Conservation (phyloP, 1,140 invertebrate species). For the Hycleus phaleratus region DNA sequence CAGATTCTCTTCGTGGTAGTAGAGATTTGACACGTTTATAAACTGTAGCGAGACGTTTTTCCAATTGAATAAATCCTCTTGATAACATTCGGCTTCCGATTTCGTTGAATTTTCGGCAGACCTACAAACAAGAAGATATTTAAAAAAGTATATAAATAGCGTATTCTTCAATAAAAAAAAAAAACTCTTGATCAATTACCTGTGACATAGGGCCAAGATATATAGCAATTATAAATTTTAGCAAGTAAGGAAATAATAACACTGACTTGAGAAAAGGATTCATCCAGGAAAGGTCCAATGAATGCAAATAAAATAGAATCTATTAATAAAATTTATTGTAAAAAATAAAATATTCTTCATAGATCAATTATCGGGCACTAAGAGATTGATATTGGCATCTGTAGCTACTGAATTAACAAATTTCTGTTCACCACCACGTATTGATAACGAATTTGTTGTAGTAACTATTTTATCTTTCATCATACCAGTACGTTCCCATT, state of each 20-base stretch:
- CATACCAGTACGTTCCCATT: slow-evolving; percentile 74
- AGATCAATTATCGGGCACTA: slow-evolving; percentile 46
- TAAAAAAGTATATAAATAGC: no score
- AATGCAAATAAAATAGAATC: neutral
- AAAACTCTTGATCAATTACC: no score
- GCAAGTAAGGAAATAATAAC: no score
- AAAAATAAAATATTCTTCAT: neutral
- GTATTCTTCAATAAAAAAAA: no score
- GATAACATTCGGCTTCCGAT: slow-evolving; percentile 69
- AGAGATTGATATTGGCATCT: slow-evolving; percentile 59
- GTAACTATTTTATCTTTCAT: slow-evolving; percentile 61
- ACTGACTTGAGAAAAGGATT: no score
- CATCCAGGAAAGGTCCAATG: neutral
- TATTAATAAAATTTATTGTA: slow-evolving; percentile 5
- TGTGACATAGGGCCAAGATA: no score
- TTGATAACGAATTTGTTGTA: slow-evolving; percentile 50
- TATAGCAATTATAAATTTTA: no score
- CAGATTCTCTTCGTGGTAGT: slow-evolving; percentile 80
- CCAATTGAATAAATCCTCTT: slow-evolving; percentile 71
- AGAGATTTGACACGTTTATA: slow-evolving; percentile 72
- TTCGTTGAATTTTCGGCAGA: slow-evolving; percentile 72
- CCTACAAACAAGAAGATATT: slow-evolving; percentile 46
- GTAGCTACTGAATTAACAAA: slow-evolving; percentile 52
- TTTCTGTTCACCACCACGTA: slow-evolving; percentile 65
- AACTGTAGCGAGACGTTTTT: slow-evolving; percentile 66